Base-by-base conservation (phyloP, 2,888 invertebrate species). In the Nomada flava region DNA sequence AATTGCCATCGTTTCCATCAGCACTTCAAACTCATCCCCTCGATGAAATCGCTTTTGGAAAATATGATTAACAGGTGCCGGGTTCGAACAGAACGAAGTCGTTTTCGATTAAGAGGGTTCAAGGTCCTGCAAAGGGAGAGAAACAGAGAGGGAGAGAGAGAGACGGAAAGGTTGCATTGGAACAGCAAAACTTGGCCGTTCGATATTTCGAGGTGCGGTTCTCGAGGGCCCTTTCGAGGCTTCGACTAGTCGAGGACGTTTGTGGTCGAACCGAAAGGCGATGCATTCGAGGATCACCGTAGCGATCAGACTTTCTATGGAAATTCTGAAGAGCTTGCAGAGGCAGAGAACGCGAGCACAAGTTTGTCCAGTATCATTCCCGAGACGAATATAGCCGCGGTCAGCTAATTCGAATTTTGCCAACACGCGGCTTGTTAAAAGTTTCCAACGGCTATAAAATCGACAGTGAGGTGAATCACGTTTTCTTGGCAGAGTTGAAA, bases 131-230 rank as follows among this genome's bases (percentile, higher is more conserved):
- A 42, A 42, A 52, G 63, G 29, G 63, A 42, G 29, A 20, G 36
- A 36, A 7, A 36, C 7, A 29, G 7, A 7, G 7, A 29, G 7
- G 7, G 29, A 0, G 26, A 7, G 29, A 36, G 36, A 36, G 20
- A 36, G 36, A 36, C 7, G 0, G 36, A 1, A 7, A 7, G 36
- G 36, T 47, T 5, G 55, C 42, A 13, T 55, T 44, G 55, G 20
- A 23, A 23, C 18, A 53, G 23, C 52, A 62, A 67, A 84, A 60
- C 52, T 63, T 47, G 29, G 69, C 52, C 64, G 79, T 72, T 86
- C 79, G 76, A 85, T 85, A 76, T 72, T 63, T 77, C 71, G 67
- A 85, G 76, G 72, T 77, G 83, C 63, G 57, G 70, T 63, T 76
- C 75, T 86, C 65, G 68, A 86, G 75, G 44, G 70, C 68, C 76